These are phyloP conservation scores for Eutolmus rufibarbis DNA, from an alignment of 2,888 invertebrate species.

Conservation along the genomic window DNA sequence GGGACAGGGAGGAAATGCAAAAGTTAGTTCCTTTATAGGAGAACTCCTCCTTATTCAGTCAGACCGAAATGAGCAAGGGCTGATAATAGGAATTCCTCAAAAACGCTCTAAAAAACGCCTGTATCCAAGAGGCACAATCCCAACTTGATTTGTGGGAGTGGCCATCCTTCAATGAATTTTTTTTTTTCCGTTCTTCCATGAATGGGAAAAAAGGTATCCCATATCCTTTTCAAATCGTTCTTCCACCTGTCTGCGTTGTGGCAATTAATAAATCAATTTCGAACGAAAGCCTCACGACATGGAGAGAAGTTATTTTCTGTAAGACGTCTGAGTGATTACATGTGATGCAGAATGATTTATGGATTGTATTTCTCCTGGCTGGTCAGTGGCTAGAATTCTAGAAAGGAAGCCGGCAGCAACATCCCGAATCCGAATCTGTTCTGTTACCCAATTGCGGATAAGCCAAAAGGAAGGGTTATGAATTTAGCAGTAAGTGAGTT, in stretches of 20 bases:
- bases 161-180: neutral
- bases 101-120: neutral
- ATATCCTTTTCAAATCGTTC: neutral
- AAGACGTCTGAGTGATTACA: neutral
- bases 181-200: neutral
- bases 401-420: neutral
- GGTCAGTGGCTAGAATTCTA: neutral
- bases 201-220: neutral
- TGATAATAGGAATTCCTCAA: neutral
- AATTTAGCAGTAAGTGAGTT: neutral
- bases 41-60: neutral
- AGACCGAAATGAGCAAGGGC: neutral
- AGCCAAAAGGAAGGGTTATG: neutral
- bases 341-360: neutral
- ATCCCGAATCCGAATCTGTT: neutral
- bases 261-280: neutral
- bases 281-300: neutral
- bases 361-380: neutral
- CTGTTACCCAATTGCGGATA: no score
- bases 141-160: neutral
- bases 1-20: neutral
- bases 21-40: neutral
- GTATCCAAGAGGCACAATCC: neutral
- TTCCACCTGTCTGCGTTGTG: neutral
- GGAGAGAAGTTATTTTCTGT: neutral